Evolutionary conservation across 2,888 invertebrate genomes (phyloP), one percentile per base, ranked within the genome.

Genomic region (Anoplius nigerrimus): DNA sequence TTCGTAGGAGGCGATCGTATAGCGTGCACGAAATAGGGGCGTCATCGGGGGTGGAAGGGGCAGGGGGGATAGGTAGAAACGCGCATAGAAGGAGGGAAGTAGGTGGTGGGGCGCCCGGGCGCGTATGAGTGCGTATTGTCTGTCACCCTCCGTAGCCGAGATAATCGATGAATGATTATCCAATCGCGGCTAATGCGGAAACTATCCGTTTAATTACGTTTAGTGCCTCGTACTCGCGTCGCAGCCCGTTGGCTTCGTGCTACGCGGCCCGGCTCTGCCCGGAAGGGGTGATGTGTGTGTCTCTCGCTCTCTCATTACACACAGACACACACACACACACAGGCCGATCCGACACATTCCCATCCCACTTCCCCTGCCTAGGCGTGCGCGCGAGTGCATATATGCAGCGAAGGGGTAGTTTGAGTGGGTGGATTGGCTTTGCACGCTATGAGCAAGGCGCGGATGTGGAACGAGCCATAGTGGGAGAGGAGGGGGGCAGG

Each of bases 171-270:
- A 86, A 86, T 85, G 87, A 88, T 87, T 85, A 86, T 86, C 86
- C 86, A 86, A 87, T 87, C 88, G 84, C 83, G 85, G 84, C 87
- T 87, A 87, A 87, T 87, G 87, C 87, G 87, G 85, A 87, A 87
- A 87, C 86, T 86, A 87, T 87, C 87, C 87, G 85, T 88, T 87
- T 87, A 88, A 88, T 88, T 88, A 86, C 86, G 84, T 84, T 83
- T 84, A 85, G 82, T 84, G 82, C 81, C 82, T 82, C 75, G 78
- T 83, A 82, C 78, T 80, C 67, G 72, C 74, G 75, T 76, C 76
- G 79, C 72, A 76, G 76, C 69, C 67, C 70, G 74, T 71, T 72
- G 82, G 82, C 72, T 80, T 74, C 73, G 75, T 78, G 78, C 68
- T 73, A 34, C 74, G 67, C 66, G 71, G n/a, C 70, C 58, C 63